Base-by-base conservation (phyloP, 53 echinoderm and acorn worm genomes). In the Zoroaster sp. region DNA sequence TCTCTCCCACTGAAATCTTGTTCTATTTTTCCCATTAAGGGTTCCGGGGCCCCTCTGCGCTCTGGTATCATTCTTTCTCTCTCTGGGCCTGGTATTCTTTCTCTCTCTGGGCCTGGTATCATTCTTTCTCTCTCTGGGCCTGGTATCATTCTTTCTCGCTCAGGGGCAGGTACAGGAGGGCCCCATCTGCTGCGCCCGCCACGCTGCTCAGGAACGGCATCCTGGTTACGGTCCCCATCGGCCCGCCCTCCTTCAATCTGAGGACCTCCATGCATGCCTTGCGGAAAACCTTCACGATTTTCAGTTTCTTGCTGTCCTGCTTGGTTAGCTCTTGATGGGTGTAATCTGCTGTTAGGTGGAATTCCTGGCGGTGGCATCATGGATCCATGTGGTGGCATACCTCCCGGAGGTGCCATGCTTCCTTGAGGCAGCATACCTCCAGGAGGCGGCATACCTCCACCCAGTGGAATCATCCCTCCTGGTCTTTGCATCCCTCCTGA, bases 1-100 rank as follows among this genome's bases (percentile, higher is more conserved):
- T 94, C 93, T 86, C 79, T 87, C 25, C 82, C 80, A 34, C 90
- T 71, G 63, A 92, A 92, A 23, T 92, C 92, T 47, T 88, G 63
- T 5, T 92, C 92, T 18, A 28, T 55, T 31, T 87, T 74, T 5
- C 87, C 75, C 75, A 87, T 74, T n/a, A 74, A 35, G 3, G 75
- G 87, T 33, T 87, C 87, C 4, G 68, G 82, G 30, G 43, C 82
- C 18, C 43, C 25, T 69, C 83, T 67, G 31, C 83, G 68, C 30
- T 83, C 83, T 31, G 70, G 81, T 35, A 66, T 8, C 81, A 81
- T 66, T 10, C 81, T 30, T 2, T 81, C 81, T 43, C 81, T 65
- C 42, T 81, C 81, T 1, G 45, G 45, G 7, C 7, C 12, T 0
- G 45, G 45, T 44, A n/a, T n/a, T n/a, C n/a, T n/a, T n/a, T n/a